Base-by-base conservation (phyloP, 2,113 vertebrate genomes). In the Triplophysa siluroides region DNA sequence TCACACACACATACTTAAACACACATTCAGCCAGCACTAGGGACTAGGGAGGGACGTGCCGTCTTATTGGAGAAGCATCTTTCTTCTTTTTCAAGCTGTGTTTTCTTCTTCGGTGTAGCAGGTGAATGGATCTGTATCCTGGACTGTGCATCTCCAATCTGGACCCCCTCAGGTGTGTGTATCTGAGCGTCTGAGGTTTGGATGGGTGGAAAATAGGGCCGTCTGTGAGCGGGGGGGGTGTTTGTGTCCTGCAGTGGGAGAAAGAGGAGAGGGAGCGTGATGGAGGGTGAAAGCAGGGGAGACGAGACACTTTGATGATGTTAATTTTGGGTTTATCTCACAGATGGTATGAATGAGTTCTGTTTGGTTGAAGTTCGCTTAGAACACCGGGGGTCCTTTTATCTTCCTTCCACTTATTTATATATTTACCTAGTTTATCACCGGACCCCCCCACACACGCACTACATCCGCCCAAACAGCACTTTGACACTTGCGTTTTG, bases 301-400 rank as follows among this genome's bases (percentile, higher is more conserved):
- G 78, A 63, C n/a, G 19, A 50, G 61, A 71, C 68, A 72, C 67
- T 71, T 80, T 82, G 67, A 82, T 63, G 64, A 77, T 65, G 76
- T 73, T 82, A 54, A 73, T 73, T 58, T 74, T 38, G 62, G 76
- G 54, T 56, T 71, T 38, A 63, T 78, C 67, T 71, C 76, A 78
- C 76, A 83, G 68, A 81, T 76, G 73, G 79, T 45, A 47, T 54
- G 45, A 56, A 66, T 54, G 72, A 47, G 76, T 69, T 60, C 80
- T 68, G 19, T 76, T 38, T 45, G 23, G 38, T 64, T 66, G 76
- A 23, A 61, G 52, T 21, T 33, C 65, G 68, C 52, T 11, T 69
- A 61, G 58, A 79, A 63, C 78, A 72, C 78, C 80, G 54, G 80
- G 73, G 45, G 58, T 52, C 43, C 52, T 56, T 62, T 76, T 69